Base-by-base conservation (phyloP, 2,797 vertebrate species). In the Malacoctenus gilli region DNA sequence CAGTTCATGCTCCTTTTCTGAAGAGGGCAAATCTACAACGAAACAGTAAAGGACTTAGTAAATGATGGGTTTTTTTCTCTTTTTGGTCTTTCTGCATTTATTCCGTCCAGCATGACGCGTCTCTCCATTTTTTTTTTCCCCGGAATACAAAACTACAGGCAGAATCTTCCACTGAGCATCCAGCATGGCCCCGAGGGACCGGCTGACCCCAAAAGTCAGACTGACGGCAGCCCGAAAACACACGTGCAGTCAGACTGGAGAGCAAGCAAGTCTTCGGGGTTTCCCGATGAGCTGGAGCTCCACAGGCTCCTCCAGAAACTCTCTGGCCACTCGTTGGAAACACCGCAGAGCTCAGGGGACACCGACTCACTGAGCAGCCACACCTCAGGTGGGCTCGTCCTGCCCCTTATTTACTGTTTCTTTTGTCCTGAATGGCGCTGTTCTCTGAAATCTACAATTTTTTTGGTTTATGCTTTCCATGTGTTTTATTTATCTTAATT, bases 281-380 rank as follows among this genome's bases (percentile, higher is more conserved):
- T 86, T 46, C 50, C 87, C 1, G 87, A 94, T n/a, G 91, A 90
- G 80, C 79, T 83, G 43, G 91, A 90, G 60, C 80, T 91, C 19
- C 91, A 91, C 71, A 92, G 87, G 6, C 88, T 90, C 16, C 70
- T 93, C 41, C 85, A 83, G 16, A 86, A 87, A 67, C 75, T 93
- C 46, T 92, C 92, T 1, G 89, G 88, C 63, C 85, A 71, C 14
- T 86, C 89, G 0, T n/a, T 86, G 9, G 87, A 80, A 42, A 91
- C 89, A 22, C 83, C 44, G 19, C 58, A 65, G 4, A 40, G 58
- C 31, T 32, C 22, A 0, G 44, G 86, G 67, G 80, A 90, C 19
- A 86, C 89, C 0, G 92, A 93, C 90, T 87, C 87, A 20, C 68
- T 85, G 35, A 94, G 94, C 69, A 91, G 89, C 60, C 89, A 84